Conservation (phyloP, 2,888 invertebrate species). For the Galerucella pusilla region DNA sequence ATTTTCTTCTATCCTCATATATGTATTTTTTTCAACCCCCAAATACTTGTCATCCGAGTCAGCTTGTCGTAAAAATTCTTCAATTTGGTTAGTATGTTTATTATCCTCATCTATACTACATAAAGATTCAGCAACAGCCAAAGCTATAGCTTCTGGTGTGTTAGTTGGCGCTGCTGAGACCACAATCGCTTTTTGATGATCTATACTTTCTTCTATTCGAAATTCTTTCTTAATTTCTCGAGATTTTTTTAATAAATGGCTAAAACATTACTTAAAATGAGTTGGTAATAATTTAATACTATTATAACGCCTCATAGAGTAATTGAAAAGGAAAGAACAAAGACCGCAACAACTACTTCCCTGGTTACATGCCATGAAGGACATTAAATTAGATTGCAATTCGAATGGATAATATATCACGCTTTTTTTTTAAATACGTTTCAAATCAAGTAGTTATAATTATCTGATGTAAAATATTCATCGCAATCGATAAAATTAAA, state of each 20-base stretch:
- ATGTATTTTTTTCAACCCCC: slow-evolving; percentile 58
- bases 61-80: slow-evolving; percentile 71
- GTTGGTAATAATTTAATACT: too few species aligned
- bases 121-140: slow-evolving; percentile 81
- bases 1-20: slow-evolving; percentile 65
- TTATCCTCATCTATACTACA: slow-evolving; percentile 84
- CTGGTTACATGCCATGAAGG: too few species aligned
- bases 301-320: too few species aligned
- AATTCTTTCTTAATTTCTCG: slow-evolving; percentile 54
- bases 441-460: too few species aligned
- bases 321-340: too few species aligned
- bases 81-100: slow-evolving; percentile 81
- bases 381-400: too few species aligned
- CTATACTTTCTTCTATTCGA: slow-evolving; percentile 42
- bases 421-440: too few species aligned
- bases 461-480: too few species aligned
- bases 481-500: too few species aligned
- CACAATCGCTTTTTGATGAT: slow-evolving; percentile 46
- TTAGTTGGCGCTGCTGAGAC: slow-evolving; percentile 45
- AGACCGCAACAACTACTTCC: too few species aligned
- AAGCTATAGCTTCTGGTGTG: slow-evolving; percentile 67
- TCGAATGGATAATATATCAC: too few species aligned
- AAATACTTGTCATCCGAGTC: slow-evolving; percentile 63
- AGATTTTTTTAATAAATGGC: slow-evolving; percentile 70
- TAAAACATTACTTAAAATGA: background rate